Base-by-base conservation (phyloP, 2,888 invertebrate genomes). In the Chymomyza procnemis region DNA sequence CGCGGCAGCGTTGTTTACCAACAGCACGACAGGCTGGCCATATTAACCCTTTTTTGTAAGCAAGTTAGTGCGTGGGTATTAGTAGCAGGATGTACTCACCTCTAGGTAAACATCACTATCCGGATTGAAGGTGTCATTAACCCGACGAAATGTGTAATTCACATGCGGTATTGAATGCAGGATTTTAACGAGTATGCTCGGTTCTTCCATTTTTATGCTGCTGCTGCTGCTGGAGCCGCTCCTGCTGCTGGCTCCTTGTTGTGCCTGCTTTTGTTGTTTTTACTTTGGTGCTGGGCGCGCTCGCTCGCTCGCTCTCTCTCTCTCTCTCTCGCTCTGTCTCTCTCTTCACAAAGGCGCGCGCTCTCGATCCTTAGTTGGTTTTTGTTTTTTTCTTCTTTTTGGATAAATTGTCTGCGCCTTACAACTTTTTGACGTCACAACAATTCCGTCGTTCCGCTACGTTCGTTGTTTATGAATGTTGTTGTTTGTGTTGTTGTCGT, bases 81-180 rank as follows among this genome's bases (percentile, higher is more conserved):
- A n/a, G n/a, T n/a, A 26, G 21, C 16, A 14, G 47, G 46, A 55
- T 41, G 75, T 74, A 88, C 92, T 92, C 91, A 96, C 96, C 95
- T 98, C 97, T 82, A 96, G 93, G 92, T 98, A 98, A 88, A 96
- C 94, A 87, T 96, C 95, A 88, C 96, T 96, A 89, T 95, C 94
- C 69, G 97, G 97, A 91, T 96, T 95, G 92, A 98, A 98, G 80
- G 97, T 96, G 90, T 95, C 95, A 92, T 97, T 97, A 92, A 97
- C 96, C 88, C 94, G 93, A 90, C 96, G 95, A 90, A 97, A 94
- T 87, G 96, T 95, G 89, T 97, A 96, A 92, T 97, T 97, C 91
- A 97, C 93, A 92, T 97, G 97, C 82, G 97, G 97, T 92, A 97
- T 93, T 89, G 94, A 93, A 92, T 97, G 97, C 92, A 97, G 95